Evolutionary conservation across 2,888 invertebrate genomes (phyloP).

Genomic region (Latrodectus hesperus): DNA sequence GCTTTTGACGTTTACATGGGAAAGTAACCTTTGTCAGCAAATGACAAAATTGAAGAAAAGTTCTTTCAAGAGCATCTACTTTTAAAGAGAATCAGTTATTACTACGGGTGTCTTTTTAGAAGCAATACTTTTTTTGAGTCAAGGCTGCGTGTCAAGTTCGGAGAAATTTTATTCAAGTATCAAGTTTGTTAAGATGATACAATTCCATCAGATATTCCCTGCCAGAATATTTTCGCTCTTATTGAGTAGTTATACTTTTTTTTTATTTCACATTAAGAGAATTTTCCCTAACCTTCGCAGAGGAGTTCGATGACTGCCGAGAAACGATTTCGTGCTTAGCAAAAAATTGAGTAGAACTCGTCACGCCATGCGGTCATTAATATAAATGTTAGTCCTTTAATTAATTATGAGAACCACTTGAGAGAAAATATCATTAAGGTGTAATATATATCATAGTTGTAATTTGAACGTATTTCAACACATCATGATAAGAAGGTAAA

Average conservation of each 20-base stretch:
- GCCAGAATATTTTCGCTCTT: too few species aligned
- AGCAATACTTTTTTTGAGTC: not conserved
- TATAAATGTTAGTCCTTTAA: not conserved
- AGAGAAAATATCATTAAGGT: constrained; percentile 2
- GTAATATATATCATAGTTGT: not conserved
- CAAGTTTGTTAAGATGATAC: not conserved
- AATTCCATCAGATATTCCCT: not conserved
- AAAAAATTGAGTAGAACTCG: not conserved
- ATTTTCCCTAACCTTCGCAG: not conserved
- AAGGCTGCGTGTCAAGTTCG: not conserved
- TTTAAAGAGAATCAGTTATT: not conserved
- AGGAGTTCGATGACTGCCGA: not conserved
- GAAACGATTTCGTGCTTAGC: not conserved
- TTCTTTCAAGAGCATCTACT: not conserved
- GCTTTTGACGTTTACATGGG: constrained; percentile 48
- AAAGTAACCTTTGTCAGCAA: constrained; percentile 41
- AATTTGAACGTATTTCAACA: not conserved
- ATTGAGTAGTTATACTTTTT: too few species aligned
- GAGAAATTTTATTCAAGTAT: not conserved
- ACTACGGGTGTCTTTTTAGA: not conserved
- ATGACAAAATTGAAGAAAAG: not conserved
- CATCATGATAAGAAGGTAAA: not conserved
- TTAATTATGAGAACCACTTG: not conserved
- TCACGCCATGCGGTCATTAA: constrained; percentile 1
- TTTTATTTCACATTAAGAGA: too few species aligned